Conservation (phyloP, 2,888 invertebrate species). For the Ophonus ardosiacus region DNA sequence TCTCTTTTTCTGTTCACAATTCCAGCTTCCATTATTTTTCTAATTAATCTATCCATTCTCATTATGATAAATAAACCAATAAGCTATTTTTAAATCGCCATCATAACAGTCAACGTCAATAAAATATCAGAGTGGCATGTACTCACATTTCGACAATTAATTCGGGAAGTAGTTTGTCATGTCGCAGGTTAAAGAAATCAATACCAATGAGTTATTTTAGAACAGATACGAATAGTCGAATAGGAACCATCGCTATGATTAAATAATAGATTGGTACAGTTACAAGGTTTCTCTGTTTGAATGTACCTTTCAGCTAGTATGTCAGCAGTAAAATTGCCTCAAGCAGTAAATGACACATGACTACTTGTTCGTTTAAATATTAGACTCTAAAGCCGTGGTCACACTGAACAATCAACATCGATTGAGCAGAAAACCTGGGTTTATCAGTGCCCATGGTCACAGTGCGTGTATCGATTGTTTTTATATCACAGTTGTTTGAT, state of each 20-base stretch:
- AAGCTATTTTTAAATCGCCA: neutral
- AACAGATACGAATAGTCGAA: neutral
- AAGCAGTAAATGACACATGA: neutral
- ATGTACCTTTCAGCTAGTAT: neutral
- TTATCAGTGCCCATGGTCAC: too few relatives aligned
- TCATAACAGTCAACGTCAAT: neutral
- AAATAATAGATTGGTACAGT: neutral
- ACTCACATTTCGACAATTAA: neutral
- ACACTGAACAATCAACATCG: too few relatives aligned
- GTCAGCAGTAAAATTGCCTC: neutral
- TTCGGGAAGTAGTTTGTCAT: slow-evolving; percentile 6
- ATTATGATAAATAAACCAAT: neutral
- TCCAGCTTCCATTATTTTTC: too few relatives aligned
- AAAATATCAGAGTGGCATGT: neutral
- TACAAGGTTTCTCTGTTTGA: neutral
- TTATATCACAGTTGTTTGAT: too few relatives aligned
- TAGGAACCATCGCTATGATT: neutral
- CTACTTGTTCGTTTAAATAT: too few relatives aligned
- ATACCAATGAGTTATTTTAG: neutral
- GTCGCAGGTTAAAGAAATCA: neutral
- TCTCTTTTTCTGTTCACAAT: too few relatives aligned
- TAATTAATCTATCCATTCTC: too few relatives aligned
- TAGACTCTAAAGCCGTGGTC: too few relatives aligned
- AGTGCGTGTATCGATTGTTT: too few relatives aligned
- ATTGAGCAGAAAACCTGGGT: too few relatives aligned